Conservation (phyloP, 2,888 invertebrate genomes). For the Gerris lacustris region DNA sequence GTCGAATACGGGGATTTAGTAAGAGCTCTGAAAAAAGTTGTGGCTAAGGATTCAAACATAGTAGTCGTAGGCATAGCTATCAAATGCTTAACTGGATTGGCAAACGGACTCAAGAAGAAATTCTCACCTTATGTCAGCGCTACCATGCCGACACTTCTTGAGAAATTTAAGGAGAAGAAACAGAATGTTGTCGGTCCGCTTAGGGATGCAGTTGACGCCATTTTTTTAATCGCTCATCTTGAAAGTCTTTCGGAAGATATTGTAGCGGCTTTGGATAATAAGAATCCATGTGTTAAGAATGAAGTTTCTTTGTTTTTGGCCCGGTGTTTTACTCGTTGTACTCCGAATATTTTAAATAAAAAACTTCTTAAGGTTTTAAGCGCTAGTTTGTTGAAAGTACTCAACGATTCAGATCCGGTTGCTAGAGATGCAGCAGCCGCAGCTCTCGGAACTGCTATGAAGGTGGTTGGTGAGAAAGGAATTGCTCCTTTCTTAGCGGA, state of each 20-base stretch:
- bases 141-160: constrained; percentile 65
- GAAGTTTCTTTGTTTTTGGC: constrained; percentile 76
- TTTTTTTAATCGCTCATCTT: constrained; percentile 63
- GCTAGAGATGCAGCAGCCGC: constrained; percentile 88
- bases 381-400: constrained; percentile 45
- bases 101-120: constrained; percentile 71
- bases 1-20: constrained; percentile 89
- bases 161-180: constrained; percentile 98
- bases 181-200: constrained; percentile 73
- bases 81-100: constrained; percentile 69
- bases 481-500: constrained; percentile 76
- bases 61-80: constrained; percentile 77
- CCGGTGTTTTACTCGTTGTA: constrained; percentile 67
- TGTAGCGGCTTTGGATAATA: constrained; percentile 72
- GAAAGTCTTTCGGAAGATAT: constrained; percentile 78
- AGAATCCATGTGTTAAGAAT: constrained; percentile 79
- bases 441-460: constrained; percentile 86
- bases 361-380: constrained; percentile 77
- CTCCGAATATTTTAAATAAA: constrained; percentile 71
- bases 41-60: constrained; percentile 91
- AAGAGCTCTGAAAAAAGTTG: constrained; percentile 72
- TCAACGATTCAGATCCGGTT: constrained; percentile 54
- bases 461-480: constrained; percentile 83
- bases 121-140: constrained; percentile 73
- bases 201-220: constrained; percentile 80